A percentile compares a stretch with the other conserved stretches of the same genome.
phyloP scores from a whole-genome alignment of 2,113 vertebrate genomes.

The Corapipo altera region DNA sequence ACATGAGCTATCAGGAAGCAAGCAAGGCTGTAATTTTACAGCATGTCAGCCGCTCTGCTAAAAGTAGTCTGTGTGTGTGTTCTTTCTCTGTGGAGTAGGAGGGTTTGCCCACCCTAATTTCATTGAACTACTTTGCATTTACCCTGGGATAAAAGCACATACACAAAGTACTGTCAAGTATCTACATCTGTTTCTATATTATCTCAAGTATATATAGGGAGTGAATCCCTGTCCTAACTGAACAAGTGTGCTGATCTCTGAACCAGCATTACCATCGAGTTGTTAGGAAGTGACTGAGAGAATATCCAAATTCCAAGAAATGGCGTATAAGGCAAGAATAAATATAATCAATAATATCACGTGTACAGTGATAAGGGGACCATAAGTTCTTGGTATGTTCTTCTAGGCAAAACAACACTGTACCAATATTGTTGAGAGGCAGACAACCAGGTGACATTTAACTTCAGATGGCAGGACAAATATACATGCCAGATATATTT shows the following conservation, averaged over 20 bases:
- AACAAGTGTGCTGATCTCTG: not conserved
- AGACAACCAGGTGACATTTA: not conserved
- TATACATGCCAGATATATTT: not conserved
- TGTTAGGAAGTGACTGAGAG: not conserved
- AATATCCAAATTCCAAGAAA: not conserved
- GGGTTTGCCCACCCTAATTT: not conserved
- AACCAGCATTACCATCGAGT: not conserved
- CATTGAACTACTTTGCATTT: not conserved
- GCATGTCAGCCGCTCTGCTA: not conserved
- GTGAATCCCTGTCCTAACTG: not conserved
- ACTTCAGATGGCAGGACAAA: not conserved
- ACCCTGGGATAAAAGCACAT: not conserved
- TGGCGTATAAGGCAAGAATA: not conserved
- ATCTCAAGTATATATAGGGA: rapidly evolving
- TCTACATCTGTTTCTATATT: not conserved
- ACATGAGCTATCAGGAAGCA: not conserved
- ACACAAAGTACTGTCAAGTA: not conserved
- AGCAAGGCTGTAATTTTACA: not conserved
- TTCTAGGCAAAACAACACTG: not conserved
- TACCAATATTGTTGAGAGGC: not conserved
- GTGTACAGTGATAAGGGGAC: not conserved
- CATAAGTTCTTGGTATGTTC: rapidly evolving
- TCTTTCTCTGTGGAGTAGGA: not conserved
- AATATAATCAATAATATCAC: too few species aligned
- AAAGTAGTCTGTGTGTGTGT: not conserved